A percentile compares a stretch with the other conserved stretches of the same genome.
These are phyloP conservation scores for Echinarachnius parma DNA, from an alignment of 53 echinoderm and acorn worm genomes.

Conservation along the genomic window DNA sequence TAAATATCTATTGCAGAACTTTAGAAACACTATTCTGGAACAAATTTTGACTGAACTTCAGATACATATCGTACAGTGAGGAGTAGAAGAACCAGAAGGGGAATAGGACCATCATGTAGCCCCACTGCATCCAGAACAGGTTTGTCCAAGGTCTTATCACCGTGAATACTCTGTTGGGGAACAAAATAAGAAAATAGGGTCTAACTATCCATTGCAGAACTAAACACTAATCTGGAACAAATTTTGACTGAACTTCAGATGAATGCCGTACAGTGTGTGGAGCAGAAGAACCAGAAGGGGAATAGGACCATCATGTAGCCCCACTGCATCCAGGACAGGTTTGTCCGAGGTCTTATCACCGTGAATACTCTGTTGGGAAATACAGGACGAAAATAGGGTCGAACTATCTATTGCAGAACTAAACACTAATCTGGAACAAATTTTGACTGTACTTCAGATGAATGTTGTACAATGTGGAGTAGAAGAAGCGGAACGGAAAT, in stretches of 20 bases:
- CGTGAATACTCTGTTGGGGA: constrained; percentile 67
- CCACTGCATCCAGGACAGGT: constrained; percentile 70
- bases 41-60: too few species aligned
- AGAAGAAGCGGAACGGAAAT: constrained; percentile 83
- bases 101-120: constrained; percentile 68
- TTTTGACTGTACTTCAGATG: too few species aligned
- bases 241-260: too few species aligned
- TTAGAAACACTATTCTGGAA: too few species aligned
- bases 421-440: too few species aligned
- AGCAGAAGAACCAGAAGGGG: constrained; percentile 81
- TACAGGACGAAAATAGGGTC: neutral
- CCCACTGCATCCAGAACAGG: constrained; percentile 69
- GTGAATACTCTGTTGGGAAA: constrained; percentile 67
- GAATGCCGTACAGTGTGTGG: too few species aligned
- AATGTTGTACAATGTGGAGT: constrained; percentile 69
- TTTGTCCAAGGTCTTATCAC: constrained; percentile 59
- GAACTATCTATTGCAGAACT: too few species aligned
- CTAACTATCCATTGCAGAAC: too few species aligned
- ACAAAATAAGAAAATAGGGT: neutral
- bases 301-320: constrained; percentile 70
- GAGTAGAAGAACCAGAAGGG: constrained; percentile 84
- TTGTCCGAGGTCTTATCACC: constrained; percentile 58
- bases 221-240: too few species aligned
- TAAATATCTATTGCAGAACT: too few species aligned
- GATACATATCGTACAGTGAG: constrained; percentile 69